A percentile compares a stretch with the other conserved stretches of the same genome.
These are phyloP conservation scores for Cepaea hortensis DNA, from an alignment of 2,888 invertebrate genomes.

Conservation along the genomic window DNA sequence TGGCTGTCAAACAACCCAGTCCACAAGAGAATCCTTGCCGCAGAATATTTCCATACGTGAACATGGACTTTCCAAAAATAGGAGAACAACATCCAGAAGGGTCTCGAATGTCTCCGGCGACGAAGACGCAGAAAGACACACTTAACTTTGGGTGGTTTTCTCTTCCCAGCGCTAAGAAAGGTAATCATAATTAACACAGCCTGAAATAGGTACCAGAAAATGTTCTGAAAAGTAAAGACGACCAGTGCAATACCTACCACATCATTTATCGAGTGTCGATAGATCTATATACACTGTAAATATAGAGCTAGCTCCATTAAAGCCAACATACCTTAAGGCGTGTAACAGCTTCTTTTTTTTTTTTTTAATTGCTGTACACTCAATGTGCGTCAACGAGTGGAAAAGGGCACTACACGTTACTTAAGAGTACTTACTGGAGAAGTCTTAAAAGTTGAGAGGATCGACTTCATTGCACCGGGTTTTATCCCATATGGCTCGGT, in stretches of 20 bases:
- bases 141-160: conserved; percentile 39
- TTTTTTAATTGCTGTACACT: too few species aligned
- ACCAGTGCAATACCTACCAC: too few species aligned
- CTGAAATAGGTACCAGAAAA: background rate
- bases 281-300: background rate
- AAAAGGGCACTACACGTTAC: too few species aligned
- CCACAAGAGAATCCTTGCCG: background rate
- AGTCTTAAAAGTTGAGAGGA: too few species aligned
- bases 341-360: too few species aligned
- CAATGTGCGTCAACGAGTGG: too few species aligned
- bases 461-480: too few species aligned
- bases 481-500: too few species aligned
- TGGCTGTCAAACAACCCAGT: background rate
- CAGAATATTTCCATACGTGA: background rate
- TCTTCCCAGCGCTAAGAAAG: background rate
- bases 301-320: too few species aligned
- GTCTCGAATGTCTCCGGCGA: background rate
- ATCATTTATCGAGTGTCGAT: background rate
- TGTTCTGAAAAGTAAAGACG: too few species aligned
- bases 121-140: background rate
- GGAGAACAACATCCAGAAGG: conserved; percentile 26
- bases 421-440: too few species aligned
- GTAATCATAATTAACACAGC: background rate
- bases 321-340: too few species aligned
- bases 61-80: background rate